These are phyloP conservation scores for Mythimna ferrago DNA, from an alignment of 2,888 invertebrate species.

Conservation along the genomic window DNA sequence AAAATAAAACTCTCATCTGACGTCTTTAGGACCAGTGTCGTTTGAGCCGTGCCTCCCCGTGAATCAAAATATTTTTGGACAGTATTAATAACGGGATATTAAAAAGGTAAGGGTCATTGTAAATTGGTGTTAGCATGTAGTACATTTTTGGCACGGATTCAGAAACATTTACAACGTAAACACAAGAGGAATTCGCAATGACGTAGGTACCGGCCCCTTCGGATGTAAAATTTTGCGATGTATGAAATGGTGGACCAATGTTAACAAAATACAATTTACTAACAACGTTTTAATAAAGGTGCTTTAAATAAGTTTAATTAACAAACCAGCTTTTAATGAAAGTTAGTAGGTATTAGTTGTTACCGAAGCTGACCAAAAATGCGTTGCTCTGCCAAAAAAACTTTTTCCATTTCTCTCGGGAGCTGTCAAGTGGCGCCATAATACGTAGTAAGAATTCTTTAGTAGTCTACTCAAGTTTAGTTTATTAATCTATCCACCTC, in stretches of 20 bases:
- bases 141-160: conserved; percentile 57
- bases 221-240: conserved; percentile 27
- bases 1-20: conserved; percentile 44
- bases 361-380: background rate
- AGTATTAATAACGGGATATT: background rate
- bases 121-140: conserved; percentile 27
- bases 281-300: background rate
- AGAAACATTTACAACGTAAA: conserved; percentile 48
- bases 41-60: conserved; percentile 26
- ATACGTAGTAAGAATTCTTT: background rate
- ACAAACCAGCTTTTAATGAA: background rate
- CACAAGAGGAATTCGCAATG: conserved; percentile 43
- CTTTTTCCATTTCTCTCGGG: background rate
- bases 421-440: background rate
- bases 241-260: background rate
- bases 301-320: background rate
- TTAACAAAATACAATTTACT: background rate
- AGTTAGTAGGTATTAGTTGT: background rate
- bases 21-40: conserved; percentile 19
- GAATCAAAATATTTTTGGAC: background rate
- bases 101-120: conserved; percentile 23
- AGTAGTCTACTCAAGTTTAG: background rate
- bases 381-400: background rate
- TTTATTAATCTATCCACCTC: background rate
- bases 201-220: conserved; percentile 41